A percentile compares a stretch with the other conserved stretches of the same genome.
Conservation (phyloP, 1,140 invertebrate species). For the Adelges cooleyi region DNA sequence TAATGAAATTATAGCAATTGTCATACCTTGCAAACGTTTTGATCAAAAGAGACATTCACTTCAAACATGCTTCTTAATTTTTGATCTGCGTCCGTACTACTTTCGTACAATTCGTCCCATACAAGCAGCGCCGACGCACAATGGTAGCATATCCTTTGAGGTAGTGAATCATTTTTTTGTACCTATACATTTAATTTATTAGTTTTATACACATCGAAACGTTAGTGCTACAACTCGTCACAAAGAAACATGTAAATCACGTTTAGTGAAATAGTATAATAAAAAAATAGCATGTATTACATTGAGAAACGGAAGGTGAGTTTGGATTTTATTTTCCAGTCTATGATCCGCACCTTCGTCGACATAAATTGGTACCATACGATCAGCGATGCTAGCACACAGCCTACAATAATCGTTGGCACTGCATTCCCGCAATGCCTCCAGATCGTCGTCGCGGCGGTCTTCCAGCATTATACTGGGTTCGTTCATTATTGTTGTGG, state of each 20-base stretch:
- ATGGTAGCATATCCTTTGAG: constrained; percentile 49
- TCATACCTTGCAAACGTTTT: background rate
- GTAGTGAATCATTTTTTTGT: constrained; percentile 43
- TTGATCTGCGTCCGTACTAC: constrained; percentile 45
- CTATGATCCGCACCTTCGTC: constrained; percentile 45
- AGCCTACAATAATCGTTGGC: constrained; percentile 41
- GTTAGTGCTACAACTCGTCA: no score
- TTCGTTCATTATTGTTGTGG: no score
- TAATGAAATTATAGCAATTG: background rate
- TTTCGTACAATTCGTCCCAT: constrained; percentile 49
- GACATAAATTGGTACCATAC: constrained; percentile 45
- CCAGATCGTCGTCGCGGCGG: background rate
- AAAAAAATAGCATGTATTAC: constrained; percentile 1
- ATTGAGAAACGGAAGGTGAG: constrained; percentile 44
- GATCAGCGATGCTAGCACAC: constrained; percentile 43
- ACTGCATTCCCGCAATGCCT: background rate
- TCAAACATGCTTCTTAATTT: constrained; percentile 37
- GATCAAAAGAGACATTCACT: background rate
- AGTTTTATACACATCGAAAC: background rate
- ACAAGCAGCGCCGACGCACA: constrained; percentile 50
- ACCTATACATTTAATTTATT: constrained; percentile 40
- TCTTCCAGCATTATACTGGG: no score
- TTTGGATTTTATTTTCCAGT: constrained; percentile 45
- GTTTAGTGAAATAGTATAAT: background rate
- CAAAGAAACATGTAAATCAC: no score